Conservation (phyloP, 2,113 vertebrate genomes). For the Montifringilla adamsi region DNA sequence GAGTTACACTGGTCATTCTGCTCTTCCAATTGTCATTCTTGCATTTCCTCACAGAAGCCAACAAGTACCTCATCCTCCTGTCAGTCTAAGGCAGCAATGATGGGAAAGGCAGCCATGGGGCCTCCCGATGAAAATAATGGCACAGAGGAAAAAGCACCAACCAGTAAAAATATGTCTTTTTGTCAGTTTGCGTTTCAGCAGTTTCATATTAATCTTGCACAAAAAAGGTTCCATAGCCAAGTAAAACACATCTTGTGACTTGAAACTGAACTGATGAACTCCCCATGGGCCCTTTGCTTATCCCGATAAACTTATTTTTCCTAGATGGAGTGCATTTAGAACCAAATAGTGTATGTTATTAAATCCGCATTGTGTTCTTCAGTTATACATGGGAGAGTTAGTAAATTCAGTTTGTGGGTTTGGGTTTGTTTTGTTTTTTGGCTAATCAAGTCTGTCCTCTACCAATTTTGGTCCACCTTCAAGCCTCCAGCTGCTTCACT, state of each 20-base stretch:
- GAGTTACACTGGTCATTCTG: neutral
- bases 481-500: conserved; percentile 45
- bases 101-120: neutral
- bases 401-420: conserved; percentile 46
- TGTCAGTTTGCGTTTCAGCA: conserved; percentile 52
- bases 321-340: conserved; percentile 64
- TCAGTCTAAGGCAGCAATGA: neutral
- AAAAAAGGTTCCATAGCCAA: conserved; percentile 62
- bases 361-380: conserved; percentile 56
- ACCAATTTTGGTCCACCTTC: conserved; percentile 52
- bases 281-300: conserved; percentile 45
- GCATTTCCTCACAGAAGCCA: conserved; percentile 17
- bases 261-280: conserved; percentile 73
- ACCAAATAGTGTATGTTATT: conserved; percentile 65
- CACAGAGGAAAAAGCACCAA: conserved; percentile 33
- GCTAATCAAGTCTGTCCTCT: conserved; percentile 25
- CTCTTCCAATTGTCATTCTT: conserved; percentile 7
- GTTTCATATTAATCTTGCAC: conserved; percentile 63
- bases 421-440: conserved; percentile 42
- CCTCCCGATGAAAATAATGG: neutral
- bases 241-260: conserved; percentile 67
- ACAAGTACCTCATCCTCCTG: neutral
- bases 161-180: conserved; percentile 55
- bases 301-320: conserved; percentile 65
- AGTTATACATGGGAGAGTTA: conserved; percentile 66